A percentile compares a stretch with the other conserved stretches of the same genome.
Conservation (phyloP, 2,797 vertebrate species). For the Peromyscus attwateri region DNA sequence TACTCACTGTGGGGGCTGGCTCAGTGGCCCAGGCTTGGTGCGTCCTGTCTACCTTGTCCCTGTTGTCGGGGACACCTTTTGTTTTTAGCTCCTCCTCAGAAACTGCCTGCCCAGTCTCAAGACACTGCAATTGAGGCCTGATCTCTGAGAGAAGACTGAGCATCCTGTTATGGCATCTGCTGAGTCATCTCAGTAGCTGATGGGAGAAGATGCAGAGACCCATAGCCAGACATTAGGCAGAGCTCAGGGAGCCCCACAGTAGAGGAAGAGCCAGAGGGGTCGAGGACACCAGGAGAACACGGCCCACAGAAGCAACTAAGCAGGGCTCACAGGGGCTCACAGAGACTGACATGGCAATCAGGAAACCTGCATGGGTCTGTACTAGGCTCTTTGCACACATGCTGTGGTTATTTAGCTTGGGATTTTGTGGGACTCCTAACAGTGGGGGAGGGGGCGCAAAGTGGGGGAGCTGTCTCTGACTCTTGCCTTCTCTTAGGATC, state of each 20-base stretch:
- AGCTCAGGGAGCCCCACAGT: background rate
- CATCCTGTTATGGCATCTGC: too few species aligned
- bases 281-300: background rate
- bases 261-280: background rate
- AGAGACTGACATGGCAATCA: background rate
- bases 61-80: too few species aligned
- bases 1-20: too few species aligned
- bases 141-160: too few species aligned
- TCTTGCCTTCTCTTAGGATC: background rate
- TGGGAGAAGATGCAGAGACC: background rate
- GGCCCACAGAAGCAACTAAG: background rate
- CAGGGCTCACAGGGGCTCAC: background rate
- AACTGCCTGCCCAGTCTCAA: too few species aligned
- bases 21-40: too few species aligned
- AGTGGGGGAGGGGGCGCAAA: background rate
- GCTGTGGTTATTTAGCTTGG: background rate
- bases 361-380: background rate
- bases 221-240: background rate
- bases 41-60: too few species aligned
- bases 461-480: background rate
- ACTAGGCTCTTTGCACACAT: background rate
- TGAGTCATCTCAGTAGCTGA: too few species aligned
- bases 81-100: too few species aligned
- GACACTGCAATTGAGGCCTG: too few species aligned
- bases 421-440: background rate